Evolutionary conservation across 1,140 invertebrate genomes (phyloP).

Genomic region (Eriosoma lanigerum): DNA sequence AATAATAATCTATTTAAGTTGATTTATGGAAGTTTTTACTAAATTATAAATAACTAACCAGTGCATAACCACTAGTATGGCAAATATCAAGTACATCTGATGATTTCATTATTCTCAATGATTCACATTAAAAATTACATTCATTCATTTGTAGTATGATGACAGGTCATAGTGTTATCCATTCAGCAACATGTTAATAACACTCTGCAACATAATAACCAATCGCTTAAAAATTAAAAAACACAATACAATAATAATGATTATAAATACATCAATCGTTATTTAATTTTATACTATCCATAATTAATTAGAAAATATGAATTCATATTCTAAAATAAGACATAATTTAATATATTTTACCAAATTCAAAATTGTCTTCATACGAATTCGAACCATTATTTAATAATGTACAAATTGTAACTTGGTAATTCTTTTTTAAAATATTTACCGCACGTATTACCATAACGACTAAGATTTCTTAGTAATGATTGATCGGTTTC

Average conservation of each 20-base stretch:
- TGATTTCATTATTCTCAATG: background rate
- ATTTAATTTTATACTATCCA: background rate
- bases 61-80: background rate
- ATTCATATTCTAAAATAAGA: background rate
- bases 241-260: too few relatives aligned
- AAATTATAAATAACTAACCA: conserved; percentile 19
- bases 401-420: background rate
- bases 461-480: conserved; percentile 14
- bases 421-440: background rate
- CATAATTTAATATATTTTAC: background rate
- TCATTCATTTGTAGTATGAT: conserved; percentile 11
- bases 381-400: background rate
- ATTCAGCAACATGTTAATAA: conserved; percentile 46
- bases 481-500: background rate
- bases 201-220: conserved; percentile 46
- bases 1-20: too few relatives aligned
- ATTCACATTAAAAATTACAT: conserved; percentile 4
- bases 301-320: background rate
- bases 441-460: conserved; percentile 40
- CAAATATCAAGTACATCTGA: background rate
- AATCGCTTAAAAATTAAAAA: background rate
- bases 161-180: conserved; percentile 26
- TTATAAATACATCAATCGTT: background rate
- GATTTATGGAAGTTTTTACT: too few relatives aligned
- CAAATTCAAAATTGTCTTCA: background rate